These are phyloP conservation scores for Odontesthes bonariensis DNA, from an alignment of 2,113 vertebrate species.

Conservation along the genomic window DNA sequence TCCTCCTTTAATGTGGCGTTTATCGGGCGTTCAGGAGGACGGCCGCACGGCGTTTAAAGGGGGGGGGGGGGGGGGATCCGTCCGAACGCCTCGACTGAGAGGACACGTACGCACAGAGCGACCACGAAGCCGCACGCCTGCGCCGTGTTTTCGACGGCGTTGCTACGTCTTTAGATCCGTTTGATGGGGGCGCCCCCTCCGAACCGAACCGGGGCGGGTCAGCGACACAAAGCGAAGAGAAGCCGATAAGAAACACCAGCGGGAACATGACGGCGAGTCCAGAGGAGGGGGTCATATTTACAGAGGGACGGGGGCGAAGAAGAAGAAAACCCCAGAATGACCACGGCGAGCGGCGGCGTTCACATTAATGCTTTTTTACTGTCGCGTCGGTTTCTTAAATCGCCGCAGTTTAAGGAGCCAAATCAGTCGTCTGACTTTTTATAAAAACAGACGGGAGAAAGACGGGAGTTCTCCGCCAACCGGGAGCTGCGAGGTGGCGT, in stretches of 20 bases:
- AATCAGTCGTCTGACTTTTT: too few relatives aligned
- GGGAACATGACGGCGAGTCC: conserved; percentile 52
- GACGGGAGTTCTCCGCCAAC: too few relatives aligned
- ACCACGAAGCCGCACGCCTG: conserved; percentile 68
- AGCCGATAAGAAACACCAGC: conserved; percentile 55
- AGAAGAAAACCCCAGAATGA: conserved; percentile 30
- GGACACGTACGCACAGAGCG: conserved; percentile 55
- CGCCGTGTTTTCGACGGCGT: conserved; percentile 43
- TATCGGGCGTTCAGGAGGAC: conserved; percentile 4
- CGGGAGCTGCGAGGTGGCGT: too few relatives aligned
- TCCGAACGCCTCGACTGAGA: conserved; percentile 35
- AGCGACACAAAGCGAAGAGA: conserved; percentile 62
- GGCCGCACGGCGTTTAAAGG: conserved; percentile 34
- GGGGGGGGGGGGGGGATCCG: too few relatives aligned
- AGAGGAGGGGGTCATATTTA: conserved; percentile 59
- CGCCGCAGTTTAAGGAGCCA: too few relatives aligned
- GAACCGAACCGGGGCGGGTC: conserved; percentile 20
- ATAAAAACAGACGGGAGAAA: too few relatives aligned
- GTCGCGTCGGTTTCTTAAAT: too few relatives aligned
- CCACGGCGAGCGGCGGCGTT: conserved; percentile 8
- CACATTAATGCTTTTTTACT: background rate
- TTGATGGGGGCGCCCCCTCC: conserved; percentile 47
- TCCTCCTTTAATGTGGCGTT: background rate
- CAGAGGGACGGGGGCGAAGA: conserved; percentile 28
- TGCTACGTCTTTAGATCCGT: conserved; percentile 52